A percentile compares a stretch with the other conserved stretches of the same genome.
phyloP scores from a whole-genome alignment of 2,888 invertebrate species.

The Pyrocoelia pectoralis region DNA sequence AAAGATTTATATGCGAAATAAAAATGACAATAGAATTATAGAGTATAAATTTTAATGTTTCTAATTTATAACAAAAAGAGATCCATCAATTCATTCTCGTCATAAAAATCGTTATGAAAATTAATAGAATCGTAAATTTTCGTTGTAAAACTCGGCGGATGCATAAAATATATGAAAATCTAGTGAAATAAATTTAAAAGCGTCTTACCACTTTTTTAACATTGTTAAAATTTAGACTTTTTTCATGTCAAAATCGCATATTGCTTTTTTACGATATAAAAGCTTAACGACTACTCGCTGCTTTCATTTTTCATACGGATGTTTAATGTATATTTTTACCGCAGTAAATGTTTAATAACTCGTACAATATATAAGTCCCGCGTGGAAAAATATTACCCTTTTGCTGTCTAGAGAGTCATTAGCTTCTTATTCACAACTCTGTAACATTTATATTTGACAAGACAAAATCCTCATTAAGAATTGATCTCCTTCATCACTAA shows the following conservation, averaged over 20 bases:
- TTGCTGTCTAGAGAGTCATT: too few relatives aligned
- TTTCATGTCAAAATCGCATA: neutral
- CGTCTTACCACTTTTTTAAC: neutral
- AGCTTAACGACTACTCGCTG: neutral
- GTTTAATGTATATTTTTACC: neutral
- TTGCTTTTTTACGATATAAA: neutral
- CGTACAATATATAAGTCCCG: neutral
- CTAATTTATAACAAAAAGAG: neutral
- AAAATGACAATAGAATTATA: neutral
- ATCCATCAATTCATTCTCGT: neutral
- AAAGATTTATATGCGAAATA: neutral
- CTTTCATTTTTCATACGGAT: neutral
- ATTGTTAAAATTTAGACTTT: neutral
- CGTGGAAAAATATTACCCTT: too few relatives aligned
- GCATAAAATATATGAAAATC: neutral
- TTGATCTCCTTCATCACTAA: too few relatives aligned
- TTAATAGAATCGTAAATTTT: conserved; percentile 1
- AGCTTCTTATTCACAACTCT: too few relatives aligned
- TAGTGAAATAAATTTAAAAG: conserved; percentile 1
- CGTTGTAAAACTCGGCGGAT: neutral
- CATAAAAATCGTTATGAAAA: neutral
- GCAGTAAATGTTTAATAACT: neutral
- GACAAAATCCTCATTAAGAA: too few relatives aligned
- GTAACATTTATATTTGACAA: too few relatives aligned
- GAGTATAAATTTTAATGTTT: neutral